Base-by-base conservation (phyloP, 2,797 vertebrate genomes). In the Monodelphis domestica region DNA sequence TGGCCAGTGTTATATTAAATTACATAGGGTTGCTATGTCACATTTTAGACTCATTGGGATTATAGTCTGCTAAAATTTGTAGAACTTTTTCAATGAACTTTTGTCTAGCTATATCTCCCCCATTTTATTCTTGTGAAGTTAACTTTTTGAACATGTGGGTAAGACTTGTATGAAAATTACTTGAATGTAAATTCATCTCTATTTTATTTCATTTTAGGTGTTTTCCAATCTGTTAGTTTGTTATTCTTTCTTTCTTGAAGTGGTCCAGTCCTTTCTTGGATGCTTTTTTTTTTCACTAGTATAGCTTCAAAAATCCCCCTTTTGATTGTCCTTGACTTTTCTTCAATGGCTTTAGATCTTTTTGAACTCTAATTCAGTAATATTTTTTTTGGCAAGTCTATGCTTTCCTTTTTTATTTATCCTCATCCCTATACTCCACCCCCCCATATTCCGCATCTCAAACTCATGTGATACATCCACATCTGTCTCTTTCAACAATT, bases 321-420 rank as follows among this genome's bases (percentile, higher is more conserved):
- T n/a, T n/a, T n/a, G n/a, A n/a, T n/a, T n/a, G n/a, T n/a, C n/a
- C n/a, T n/a, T n/a, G n/a, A n/a, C n/a, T n/a, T n/a, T n/a, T n/a
- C n/a, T n/a, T n/a, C n/a, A n/a, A n/a, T n/a, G n/a, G n/a, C n/a
- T n/a, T n/a, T n/a, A n/a, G n/a, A n/a, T n/a, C n/a, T n/a, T n/a
- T n/a, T n/a, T n/a, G n/a, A n/a, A n/a, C n/a, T n/a, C n/a, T n/a
- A n/a, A n/a, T n/a, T n/a, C n/a, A n/a, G n/a, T n/a, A n/a, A n/a
- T n/a, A n/a, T n/a, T n/a, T n/a, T n/a, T n/a, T n/a, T n/a, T n/a
- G n/a, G n/a, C n/a, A n/a, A n/a, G n/a, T n/a, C n/a, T n/a, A n/a
- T n/a, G n/a, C n/a, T 91, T 92, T 94, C 57, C 91, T 57, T 93
- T 97, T 91, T 89, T 93, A 21, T 90, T 84, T 59, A n/a, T 38